Percentiles rank a stretch among this genome's conserved stretches.
These are phyloP conservation scores for Drosophila testacea DNA, from an alignment of 2,888 invertebrate species.

Conservation along the genomic window DNA sequence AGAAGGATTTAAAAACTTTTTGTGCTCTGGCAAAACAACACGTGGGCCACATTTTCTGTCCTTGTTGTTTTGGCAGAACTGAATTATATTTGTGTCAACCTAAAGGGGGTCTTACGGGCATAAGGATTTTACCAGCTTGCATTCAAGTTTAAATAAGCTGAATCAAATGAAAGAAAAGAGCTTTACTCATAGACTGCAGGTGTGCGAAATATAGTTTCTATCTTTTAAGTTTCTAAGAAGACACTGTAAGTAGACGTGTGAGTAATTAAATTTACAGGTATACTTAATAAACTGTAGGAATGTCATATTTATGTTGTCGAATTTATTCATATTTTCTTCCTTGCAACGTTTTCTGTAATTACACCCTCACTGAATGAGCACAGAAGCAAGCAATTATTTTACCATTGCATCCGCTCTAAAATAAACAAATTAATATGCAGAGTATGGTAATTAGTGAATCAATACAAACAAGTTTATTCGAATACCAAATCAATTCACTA, in stretches of 20 bases:
- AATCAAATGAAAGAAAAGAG: not conserved
- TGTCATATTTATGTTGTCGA: not conserved
- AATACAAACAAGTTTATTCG: not conserved
- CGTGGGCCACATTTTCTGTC: conserved; percentile 11
- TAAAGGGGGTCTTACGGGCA: not conserved
- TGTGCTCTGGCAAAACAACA: conserved; percentile 27
- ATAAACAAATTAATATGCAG: conserved; percentile 1
- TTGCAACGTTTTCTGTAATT: not conserved
- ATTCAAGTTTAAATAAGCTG: conserved; percentile 12
- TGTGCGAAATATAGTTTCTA: conserved; percentile 3
- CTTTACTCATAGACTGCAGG: conserved; percentile 6
- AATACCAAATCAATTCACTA: conserved; percentile 11
- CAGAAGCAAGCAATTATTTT: not conserved
- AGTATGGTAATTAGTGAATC: not conserved
- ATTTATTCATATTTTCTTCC: not conserved
- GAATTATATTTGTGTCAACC: conserved; percentile 19
- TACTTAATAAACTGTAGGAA: not conserved
- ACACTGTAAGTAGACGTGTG: not conserved
- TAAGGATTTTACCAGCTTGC: conserved; percentile 9
- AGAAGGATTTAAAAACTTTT: conserved; percentile 46
- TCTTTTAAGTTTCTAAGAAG: not conserved
- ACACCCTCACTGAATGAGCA: not conserved
- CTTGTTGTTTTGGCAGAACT: conserved; percentile 14
- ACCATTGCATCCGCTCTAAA: not conserved
- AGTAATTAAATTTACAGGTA: not conserved